Evolutionary conservation across 2,113 vertebrate species (phyloP).

Genomic region (Solenodon paradoxus): DNA sequence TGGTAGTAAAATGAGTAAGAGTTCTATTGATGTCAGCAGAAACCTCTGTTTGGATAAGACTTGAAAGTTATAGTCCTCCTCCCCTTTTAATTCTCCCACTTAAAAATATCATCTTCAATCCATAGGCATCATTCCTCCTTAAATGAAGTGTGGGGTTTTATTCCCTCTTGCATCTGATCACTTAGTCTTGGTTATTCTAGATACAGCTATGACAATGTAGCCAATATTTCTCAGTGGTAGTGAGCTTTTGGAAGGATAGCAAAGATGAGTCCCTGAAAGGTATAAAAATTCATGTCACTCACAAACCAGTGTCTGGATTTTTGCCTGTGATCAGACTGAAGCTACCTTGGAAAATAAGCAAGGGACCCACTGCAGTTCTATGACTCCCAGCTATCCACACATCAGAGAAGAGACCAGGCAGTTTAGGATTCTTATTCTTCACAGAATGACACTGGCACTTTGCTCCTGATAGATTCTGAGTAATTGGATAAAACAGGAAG

Average conservation of each 20-base stretch:
- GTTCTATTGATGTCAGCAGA: conserved; percentile 21
- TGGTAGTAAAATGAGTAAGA: conserved; percentile 52
- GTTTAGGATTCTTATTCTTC: conserved; percentile 20
- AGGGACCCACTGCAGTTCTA: neutral
- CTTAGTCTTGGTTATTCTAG: neutral
- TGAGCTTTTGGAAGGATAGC: neutral
- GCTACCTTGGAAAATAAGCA: neutral
- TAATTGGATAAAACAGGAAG: conserved; percentile 61
- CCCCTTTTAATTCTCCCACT: conserved; percentile 30
- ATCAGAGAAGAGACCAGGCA: neutral
- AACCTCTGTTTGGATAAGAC: neutral
- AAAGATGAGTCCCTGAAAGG: neutral
- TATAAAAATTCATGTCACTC: neutral
- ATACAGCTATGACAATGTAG: neutral
- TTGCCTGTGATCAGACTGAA: neutral
- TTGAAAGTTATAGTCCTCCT: conserved; percentile 5
- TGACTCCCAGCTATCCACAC: neutral
- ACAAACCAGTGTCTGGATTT: neutral
- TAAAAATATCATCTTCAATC: neutral
- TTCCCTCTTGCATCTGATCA: neutral
- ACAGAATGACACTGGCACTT: conserved; percentile 15
- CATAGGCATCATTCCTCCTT: neutral
- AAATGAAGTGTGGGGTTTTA: neutral
- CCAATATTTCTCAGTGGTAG: conserved; percentile 16
- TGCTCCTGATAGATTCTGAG: conserved; percentile 29